Evolutionary conservation across 1,140 invertebrate species (phyloP), one percentile per base, ranked within the genome.

Genomic region (Vanessa atalanta): DNA sequence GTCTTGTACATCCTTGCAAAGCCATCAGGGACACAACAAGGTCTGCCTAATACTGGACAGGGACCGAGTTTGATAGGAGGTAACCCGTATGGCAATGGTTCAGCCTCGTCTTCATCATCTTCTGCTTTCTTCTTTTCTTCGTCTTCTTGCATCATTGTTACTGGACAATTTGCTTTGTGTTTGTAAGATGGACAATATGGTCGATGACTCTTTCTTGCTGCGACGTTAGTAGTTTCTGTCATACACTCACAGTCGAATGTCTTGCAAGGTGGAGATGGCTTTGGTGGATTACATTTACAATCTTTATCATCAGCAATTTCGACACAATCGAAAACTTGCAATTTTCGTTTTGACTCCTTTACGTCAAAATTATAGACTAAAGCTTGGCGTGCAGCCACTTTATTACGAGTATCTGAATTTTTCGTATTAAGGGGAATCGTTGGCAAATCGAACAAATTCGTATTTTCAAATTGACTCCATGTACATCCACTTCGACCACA

Each of bases 1-100:
- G 74, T 91, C 63, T 88, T 91, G 51, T 93, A 93, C 91, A 93
- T 93, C 75, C 87, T 86, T n/a, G 91, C 86, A 71, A 91, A 93
- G 13, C 91, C 91, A 73, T 93, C 91, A 37, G 89, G 88, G 4
- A 85, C 81, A 63, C 85, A 75, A 53, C 91, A 93, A 6, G 91
- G 89, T 75, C 87, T 83, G 23, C 91, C 89, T 66, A 93, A 73
- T n/a, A 93, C 84, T 70, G 91, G 89, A 83, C 91, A 93, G 31
- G 91, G 91, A 15, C 89, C 89, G 11, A 93, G 84, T 68, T 87
- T 75, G 12, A 93, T 86, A 2, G 89, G 91, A 9, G 89, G 91
- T 23, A 93, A 67, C 0, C 91, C 91, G 66, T 93, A 93, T 5
- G 91, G 89, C 53, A 91, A 61, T 15, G 85, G 83, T 63, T 90